These are phyloP conservation scores for Boloria selene DNA, from an alignment of 2,888 invertebrate species.

Conservation along the genomic window DNA sequence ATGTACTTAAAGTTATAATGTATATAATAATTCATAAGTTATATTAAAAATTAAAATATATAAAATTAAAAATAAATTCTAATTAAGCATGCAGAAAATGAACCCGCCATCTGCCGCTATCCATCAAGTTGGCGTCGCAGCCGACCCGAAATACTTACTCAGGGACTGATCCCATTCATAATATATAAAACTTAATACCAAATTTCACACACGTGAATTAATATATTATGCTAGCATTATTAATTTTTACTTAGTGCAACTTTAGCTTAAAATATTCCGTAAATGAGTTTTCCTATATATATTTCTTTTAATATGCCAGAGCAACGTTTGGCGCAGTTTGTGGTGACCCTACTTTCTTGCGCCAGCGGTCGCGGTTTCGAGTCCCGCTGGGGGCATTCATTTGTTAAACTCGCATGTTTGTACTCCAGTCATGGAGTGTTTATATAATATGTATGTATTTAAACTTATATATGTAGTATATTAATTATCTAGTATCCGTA, in stretches of 20 bases:
- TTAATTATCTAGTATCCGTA: too few relatives aligned
- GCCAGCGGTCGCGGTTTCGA: too few relatives aligned
- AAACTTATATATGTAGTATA: too few relatives aligned
- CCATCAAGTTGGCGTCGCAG: constrained; percentile 52
- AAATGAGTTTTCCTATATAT: too few relatives aligned
- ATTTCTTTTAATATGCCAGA: too few relatives aligned
- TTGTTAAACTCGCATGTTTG: too few relatives aligned
- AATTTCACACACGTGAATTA: constrained; percentile 39
- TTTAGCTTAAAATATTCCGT: too few relatives aligned
- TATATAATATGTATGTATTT: too few relatives aligned
- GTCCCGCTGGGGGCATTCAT: too few relatives aligned
- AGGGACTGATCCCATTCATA: constrained; percentile 56
- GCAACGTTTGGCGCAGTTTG: too few relatives aligned
- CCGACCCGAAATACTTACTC: constrained; percentile 41
- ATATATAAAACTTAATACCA: constrained; percentile 58
- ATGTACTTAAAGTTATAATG: not conserved
- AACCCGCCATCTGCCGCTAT: constrained; percentile 51
- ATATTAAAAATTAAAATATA: constrained; percentile 17
- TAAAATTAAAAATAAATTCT: constrained; percentile 44
- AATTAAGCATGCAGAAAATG: constrained; percentile 47
- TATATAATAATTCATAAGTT: not conserved
- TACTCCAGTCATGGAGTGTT: too few relatives aligned
- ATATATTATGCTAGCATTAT: not conserved
- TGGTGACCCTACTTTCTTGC: too few relatives aligned
- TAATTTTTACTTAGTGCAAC: not conserved